A percentile compares a stretch with the other conserved stretches of the same genome.
Evolutionary conservation across 2,888 invertebrate species (phyloP).

Genomic region (Lasioglossum morio): DNA sequence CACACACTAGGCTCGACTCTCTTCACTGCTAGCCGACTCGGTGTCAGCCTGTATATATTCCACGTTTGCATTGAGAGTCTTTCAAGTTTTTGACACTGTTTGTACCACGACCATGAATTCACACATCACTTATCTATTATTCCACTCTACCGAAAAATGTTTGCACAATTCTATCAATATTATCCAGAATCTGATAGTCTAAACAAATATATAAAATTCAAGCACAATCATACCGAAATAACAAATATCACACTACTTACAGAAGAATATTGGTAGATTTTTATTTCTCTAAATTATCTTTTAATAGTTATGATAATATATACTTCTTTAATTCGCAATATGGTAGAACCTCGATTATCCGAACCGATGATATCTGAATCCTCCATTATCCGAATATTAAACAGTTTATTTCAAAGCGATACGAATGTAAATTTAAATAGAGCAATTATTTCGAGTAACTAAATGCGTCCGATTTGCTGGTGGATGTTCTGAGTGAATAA

Average conservation of each 20-base stretch:
- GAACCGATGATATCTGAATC: no score
- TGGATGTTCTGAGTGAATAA: no score
- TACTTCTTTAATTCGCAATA: no score
- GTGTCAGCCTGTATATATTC: neutral
- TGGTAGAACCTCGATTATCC: no score
- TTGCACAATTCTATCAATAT: neutral
- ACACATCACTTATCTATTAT: neutral
- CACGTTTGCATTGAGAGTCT: neutral
- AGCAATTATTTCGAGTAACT: no score
- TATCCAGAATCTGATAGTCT: neutral
- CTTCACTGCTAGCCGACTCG: slow-evolving; percentile 3
- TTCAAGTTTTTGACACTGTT: slow-evolving; percentile 4
- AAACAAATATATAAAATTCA: neutral
- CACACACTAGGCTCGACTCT: slow-evolving; percentile 5
- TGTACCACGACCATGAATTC: neutral
- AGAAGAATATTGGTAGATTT: neutral
- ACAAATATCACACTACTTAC: neutral
- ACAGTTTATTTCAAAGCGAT: no score
- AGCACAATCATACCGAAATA: neutral
- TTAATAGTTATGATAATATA: neutral
- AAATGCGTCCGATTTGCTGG: no score
- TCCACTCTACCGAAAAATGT: neutral
- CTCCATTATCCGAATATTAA: no score
- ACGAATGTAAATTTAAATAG: no score
- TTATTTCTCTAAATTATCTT: neutral